These are phyloP conservation scores for Eueides isabella DNA, from an alignment of 1,140 invertebrate genomes.

Conservation along the genomic window DNA sequence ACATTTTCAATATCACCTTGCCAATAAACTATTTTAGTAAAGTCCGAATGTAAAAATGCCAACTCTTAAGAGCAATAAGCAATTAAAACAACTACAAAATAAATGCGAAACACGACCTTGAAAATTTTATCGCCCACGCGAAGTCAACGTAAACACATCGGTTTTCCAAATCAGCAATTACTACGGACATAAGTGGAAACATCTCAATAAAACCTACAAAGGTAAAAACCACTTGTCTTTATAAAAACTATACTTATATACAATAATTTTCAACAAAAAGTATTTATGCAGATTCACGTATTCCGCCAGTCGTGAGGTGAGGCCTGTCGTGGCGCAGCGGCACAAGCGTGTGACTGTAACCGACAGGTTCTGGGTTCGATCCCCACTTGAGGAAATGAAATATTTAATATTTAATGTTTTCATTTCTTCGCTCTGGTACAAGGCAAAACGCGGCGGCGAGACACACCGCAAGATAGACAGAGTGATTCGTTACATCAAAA, in stretches of 20 bases:
- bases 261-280: background rate
- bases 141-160: constrained; percentile 16
- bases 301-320: too few species aligned
- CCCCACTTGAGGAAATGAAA: too few species aligned
- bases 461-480: too few species aligned
- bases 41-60: constrained; percentile 13
- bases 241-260: background rate
- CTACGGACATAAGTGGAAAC: constrained; percentile 27
- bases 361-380: too few species aligned
- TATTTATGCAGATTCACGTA: too few species aligned
- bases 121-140: constrained; percentile 24
- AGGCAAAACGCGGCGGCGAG: too few species aligned
- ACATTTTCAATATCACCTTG: constrained; percentile 10
- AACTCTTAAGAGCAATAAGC: constrained; percentile 13
- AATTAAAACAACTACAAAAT: constrained; percentile 29
- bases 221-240: constrained; percentile 23
- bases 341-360: too few species aligned
- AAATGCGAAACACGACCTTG: constrained; percentile 18
- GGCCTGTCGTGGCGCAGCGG: too few species aligned
- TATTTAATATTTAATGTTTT: too few species aligned
- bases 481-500: too few species aligned
- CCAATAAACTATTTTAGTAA: constrained; percentile 5
- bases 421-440: too few species aligned
- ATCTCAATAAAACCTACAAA: constrained; percentile 20
- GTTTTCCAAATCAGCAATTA: constrained; percentile 27